phyloP scores from a whole-genome alignment of 2,888 invertebrate species.

The Limnephilus marmoratus region DNA sequence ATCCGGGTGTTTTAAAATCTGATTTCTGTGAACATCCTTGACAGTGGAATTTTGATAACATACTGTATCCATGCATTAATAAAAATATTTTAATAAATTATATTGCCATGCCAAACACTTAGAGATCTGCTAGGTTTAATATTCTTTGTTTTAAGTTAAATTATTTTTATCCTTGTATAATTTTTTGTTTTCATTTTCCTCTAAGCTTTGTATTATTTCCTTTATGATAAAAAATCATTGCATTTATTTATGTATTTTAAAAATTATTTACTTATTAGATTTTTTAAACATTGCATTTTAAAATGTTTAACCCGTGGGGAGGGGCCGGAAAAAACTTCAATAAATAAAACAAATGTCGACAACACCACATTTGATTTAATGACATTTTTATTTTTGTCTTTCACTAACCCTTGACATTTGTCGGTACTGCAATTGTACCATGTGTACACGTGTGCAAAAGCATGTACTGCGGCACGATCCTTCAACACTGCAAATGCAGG shows the following conservation, averaged over 20 bases:
- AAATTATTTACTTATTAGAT: neutral
- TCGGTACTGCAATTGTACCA: too few relatives aligned
- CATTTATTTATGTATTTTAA: neutral
- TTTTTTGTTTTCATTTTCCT: neutral
- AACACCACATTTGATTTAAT: too few relatives aligned
- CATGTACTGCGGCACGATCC: too few relatives aligned
- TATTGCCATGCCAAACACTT: neutral
- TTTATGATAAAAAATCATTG: neutral
- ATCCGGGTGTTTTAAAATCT: neutral
- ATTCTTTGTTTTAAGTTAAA: neutral
- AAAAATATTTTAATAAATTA: neutral
- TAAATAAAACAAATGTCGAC: too few relatives aligned
- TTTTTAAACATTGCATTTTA: neutral
- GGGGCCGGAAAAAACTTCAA: neutral
- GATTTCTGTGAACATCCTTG: neutral
- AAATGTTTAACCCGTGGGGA: neutral
- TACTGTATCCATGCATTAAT: neutral
- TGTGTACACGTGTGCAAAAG: too few relatives aligned
- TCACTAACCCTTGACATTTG: too few relatives aligned
- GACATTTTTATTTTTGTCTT: too few relatives aligned
- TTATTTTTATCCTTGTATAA: neutral
- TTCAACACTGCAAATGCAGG: too few relatives aligned
- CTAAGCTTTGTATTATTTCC: neutral
- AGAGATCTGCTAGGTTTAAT: neutral
- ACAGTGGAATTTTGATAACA: neutral